Evolutionary conservation across 1,140 invertebrate genomes (phyloP).

Genomic region (Musca domestica): DNA sequence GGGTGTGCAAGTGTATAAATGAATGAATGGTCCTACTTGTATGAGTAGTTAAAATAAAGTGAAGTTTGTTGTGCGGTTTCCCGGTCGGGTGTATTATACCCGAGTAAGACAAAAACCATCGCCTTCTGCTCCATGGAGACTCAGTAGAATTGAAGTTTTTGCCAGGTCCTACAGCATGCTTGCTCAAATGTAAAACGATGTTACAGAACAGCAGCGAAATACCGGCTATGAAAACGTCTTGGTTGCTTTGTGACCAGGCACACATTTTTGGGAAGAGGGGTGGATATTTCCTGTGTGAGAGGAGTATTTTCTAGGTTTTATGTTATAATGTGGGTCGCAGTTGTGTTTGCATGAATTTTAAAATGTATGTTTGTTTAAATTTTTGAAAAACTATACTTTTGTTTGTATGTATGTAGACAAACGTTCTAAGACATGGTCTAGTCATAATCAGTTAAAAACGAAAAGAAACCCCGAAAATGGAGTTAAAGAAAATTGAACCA

Average conservation of each 20-base stretch:
- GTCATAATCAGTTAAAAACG: no score
- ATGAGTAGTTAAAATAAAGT: slow-evolving; percentile 5
- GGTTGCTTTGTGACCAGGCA: not conserved
- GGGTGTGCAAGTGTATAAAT: slow-evolving; percentile 1
- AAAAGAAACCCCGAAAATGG: no score
- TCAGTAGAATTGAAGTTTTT: not conserved
- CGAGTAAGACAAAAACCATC: not conserved
- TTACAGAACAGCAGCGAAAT: no score
- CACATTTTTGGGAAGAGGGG: not conserved
- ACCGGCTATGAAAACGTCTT: not conserved
- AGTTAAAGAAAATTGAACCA: no score
- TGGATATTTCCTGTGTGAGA: not conserved
- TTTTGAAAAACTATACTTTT: no score
- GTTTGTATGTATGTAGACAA: no score
- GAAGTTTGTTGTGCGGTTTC: slow-evolving; percentile 36
- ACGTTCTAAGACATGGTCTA: no score
- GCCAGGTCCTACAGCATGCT: not conserved
- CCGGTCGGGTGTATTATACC: not conserved
- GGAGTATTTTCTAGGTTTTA: not conserved
- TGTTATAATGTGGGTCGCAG: slow-evolving; percentile 10
- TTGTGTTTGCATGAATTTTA: slow-evolving; percentile 23
- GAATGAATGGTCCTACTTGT: not conserved
- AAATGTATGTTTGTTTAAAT: no score
- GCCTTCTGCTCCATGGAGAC: not conserved
- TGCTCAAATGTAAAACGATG: not conserved